Evolutionary conservation across 2,113 vertebrate genomes (phyloP).

Genomic region (Etia nguti): DNA sequence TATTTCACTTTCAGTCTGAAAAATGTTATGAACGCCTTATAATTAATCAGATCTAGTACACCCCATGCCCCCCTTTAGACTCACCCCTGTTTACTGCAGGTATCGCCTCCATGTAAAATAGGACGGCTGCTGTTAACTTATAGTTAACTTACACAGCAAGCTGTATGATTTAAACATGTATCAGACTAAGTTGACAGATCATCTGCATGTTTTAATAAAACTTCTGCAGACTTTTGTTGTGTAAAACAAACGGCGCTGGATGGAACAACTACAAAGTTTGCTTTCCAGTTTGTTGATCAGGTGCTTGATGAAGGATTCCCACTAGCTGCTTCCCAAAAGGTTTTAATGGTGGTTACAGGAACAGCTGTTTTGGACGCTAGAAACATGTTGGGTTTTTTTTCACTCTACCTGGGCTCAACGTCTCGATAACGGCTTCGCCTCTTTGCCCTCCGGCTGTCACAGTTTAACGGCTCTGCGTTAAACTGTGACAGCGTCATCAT

Average conservation of each 20-base stretch:
- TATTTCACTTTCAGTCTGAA: neutral
- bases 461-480: too few relatives aligned
- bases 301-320: neutral
- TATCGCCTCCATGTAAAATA: neutral
- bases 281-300: neutral
- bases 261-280: neutral
- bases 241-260: neutral
- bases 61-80: neutral
- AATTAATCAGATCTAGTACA: neutral
- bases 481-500: too few relatives aligned
- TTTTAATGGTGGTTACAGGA: neutral
- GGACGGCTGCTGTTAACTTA: neutral
- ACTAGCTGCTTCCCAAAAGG: neutral
- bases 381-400: too few relatives aligned
- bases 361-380: neutral
- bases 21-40: neutral
- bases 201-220: neutral
- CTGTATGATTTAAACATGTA: accelerated
- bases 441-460: too few relatives aligned
- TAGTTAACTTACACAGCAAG: accelerated
- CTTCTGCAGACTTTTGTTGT: neutral
- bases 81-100: neutral
- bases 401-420: too few relatives aligned
- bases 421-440: too few relatives aligned
- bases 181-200: neutral